phyloP scores from a whole-genome alignment of 2,888 invertebrate species.

The Melanchra persicariae region DNA sequence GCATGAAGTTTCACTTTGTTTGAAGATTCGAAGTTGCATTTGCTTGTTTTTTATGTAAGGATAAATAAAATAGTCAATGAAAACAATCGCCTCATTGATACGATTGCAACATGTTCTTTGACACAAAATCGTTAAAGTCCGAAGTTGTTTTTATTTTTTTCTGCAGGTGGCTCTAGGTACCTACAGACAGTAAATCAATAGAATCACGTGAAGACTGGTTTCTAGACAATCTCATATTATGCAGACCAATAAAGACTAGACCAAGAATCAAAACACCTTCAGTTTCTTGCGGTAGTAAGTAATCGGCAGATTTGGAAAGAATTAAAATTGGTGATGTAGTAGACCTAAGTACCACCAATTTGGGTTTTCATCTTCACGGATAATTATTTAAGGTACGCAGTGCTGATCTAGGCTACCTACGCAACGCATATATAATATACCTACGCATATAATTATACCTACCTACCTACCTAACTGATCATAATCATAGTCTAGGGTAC shows the following conservation, averaged over 20 bases:
- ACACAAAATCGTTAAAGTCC: constrained; percentile 4
- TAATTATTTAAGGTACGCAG: not conserved
- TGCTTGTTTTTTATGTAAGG: not conserved
- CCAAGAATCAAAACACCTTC: not conserved
- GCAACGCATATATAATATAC: too few relatives aligned
- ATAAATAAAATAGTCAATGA: too few relatives aligned
- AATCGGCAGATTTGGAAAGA: not conserved
- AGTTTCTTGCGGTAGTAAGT: not conserved
- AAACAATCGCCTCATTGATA: not conserved
- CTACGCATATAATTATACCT: too few relatives aligned
- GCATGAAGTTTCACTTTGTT: constrained; percentile 7
- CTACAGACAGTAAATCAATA: constrained; percentile 28
- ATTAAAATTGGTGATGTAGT: too few relatives aligned
- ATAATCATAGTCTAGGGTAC: not conserved
- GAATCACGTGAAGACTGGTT: constrained; percentile 20
- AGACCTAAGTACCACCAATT: not conserved
- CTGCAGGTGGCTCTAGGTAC: constrained; percentile 1
- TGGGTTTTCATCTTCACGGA: not conserved
- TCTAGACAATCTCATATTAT: not conserved
- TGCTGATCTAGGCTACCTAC: not conserved
- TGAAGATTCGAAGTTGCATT: not conserved
- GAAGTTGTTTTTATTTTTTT: constrained; percentile 22
- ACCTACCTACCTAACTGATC: too few relatives aligned
- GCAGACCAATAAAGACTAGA: constrained; percentile 2
- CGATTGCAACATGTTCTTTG: not conserved